These are phyloP conservation scores for Agrotis ipsilon DNA, from an alignment of 2,888 invertebrate genomes.

Conservation along the genomic window DNA sequence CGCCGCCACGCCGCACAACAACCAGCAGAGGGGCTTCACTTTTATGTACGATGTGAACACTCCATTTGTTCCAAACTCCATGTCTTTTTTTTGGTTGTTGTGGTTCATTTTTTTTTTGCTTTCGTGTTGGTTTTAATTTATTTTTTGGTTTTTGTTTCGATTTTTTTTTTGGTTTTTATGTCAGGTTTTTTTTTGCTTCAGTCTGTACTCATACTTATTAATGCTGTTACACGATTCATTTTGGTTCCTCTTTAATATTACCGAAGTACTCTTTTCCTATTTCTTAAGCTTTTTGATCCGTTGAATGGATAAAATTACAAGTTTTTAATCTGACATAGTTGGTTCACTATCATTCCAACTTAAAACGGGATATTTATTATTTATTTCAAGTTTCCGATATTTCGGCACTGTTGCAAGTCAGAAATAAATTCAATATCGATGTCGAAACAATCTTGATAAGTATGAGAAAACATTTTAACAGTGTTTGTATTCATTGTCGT, in stretches of 20 bases:
- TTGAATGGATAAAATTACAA: too few species aligned
- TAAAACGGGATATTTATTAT: too few species aligned
- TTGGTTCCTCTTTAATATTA: neutral
- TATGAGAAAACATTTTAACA: slow-evolving; percentile 7
- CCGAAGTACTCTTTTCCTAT: neutral
- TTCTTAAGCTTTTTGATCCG: neutral
- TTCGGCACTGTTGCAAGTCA: too few species aligned
- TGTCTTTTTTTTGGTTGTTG: slow-evolving; percentile 22
- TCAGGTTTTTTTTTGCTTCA: slow-evolving; percentile 29
- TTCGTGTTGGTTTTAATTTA: slow-evolving; percentile 36
- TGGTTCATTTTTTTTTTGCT: slow-evolving; percentile 30
- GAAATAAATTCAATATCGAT: neutral
- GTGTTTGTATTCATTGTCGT: slow-evolving; percentile 14
- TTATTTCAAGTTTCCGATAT: too few species aligned
- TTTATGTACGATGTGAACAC: slow-evolving; percentile 92
- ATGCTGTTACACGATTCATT: neutral
- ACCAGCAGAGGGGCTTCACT: slow-evolving; percentile 94
- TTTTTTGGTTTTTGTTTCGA: neutral
- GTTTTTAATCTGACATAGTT: too few species aligned
- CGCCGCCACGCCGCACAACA: slow-evolving; percentile 92
- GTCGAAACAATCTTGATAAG: slow-evolving; percentile 5
- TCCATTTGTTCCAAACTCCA: neutral
- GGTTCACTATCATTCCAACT: too few species aligned
- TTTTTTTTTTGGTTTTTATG: slow-evolving; percentile 41
- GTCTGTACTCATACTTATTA: slow-evolving; percentile 19